phyloP scores from a whole-genome alignment of 2,888 invertebrate genomes.

The Julus scanicus region DNA sequence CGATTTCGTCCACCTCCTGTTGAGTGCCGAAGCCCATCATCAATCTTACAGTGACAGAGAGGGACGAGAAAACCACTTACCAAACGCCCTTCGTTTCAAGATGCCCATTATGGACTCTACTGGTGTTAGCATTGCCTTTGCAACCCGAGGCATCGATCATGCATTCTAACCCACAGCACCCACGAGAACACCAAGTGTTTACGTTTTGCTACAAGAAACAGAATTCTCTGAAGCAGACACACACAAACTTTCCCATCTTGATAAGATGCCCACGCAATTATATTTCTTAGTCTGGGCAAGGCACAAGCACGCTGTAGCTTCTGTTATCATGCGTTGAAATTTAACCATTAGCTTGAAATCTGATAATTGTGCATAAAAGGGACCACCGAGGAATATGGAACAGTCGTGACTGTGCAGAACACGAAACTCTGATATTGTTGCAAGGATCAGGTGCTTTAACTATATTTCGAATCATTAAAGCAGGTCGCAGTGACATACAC shows the following conservation, averaged over 20 bases:
- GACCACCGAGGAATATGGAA: conserved; percentile 4
- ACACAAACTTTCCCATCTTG: neutral
- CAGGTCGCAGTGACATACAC: neutral
- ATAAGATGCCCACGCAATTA: conserved; percentile 14
- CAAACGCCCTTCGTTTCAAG: conserved; percentile 27
- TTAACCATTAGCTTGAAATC: conserved; percentile 15
- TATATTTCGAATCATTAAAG: neutral
- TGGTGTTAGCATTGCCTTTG: conserved; percentile 19
- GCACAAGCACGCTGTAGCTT: neutral
- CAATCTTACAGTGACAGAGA: neutral
- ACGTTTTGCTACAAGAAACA: conserved; percentile 36
- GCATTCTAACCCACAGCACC: neutral
- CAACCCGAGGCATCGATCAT: conserved; percentile 8
- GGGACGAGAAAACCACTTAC: conserved; percentile 34
- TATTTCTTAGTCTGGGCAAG: neutral
- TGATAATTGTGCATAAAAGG: neutral
- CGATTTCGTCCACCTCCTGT: conserved; percentile 13
- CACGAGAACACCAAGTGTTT: neutral
- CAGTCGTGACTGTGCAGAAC: neutral
- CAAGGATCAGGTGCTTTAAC: neutral
- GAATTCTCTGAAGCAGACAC: neutral
- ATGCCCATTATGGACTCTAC: conserved; percentile 38
- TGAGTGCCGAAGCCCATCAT: conserved; percentile 32
- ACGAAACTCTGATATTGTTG: neutral
- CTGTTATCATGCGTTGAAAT: neutral